Evolutionary conservation across 2,888 invertebrate genomes (phyloP), one percentile per base, ranked within the genome.

Genomic region (Acleris literana): DNA sequence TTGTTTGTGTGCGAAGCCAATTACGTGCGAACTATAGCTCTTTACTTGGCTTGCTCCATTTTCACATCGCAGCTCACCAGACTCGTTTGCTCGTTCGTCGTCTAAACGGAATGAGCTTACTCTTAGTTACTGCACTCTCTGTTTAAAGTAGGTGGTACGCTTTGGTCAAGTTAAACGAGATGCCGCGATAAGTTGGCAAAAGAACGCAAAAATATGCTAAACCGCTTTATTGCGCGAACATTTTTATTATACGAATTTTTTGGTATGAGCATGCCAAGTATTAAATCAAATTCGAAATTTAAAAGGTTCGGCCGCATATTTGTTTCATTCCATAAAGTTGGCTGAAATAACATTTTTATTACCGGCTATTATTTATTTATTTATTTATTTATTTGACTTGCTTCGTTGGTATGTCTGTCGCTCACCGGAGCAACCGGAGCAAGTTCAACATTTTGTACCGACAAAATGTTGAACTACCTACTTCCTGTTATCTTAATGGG

Each of bases 11-110:
- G 55, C 59, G 51, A 60, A 60, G 65, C 49, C 55, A 60, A 65
- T 65, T 65, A 65, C 49, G 65, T 55, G 60, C 60, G 29, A 55
- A 55, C 29, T 57, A 56, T 58, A 25, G 58, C 49, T 49, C 58
- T 64, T 54, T 51, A 55, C 44, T 56, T n/a, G 44, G 51, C 55
- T 60, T 55, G 51, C 60, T 55, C 49, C 48, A 46, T 64, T 60
- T 60, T 55, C 48, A 49, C 29, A 55, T 25, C 25, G 25, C 17
- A 44, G 54, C 59, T 49, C 48, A 20, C 61, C 6, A 59, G 22
- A 39, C 54, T 59, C 64, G 39, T 22, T 64, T 25, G 48, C 51
- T 48, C 49, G 55, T 56, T 55, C 16, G 43, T 56, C 20, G 56
- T 22, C 39, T 22, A 16, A 56, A 33, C 29, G 9, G 55, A 64